phyloP scores from a whole-genome alignment of 2,888 invertebrate genomes.

The Adela reaumurella region DNA sequence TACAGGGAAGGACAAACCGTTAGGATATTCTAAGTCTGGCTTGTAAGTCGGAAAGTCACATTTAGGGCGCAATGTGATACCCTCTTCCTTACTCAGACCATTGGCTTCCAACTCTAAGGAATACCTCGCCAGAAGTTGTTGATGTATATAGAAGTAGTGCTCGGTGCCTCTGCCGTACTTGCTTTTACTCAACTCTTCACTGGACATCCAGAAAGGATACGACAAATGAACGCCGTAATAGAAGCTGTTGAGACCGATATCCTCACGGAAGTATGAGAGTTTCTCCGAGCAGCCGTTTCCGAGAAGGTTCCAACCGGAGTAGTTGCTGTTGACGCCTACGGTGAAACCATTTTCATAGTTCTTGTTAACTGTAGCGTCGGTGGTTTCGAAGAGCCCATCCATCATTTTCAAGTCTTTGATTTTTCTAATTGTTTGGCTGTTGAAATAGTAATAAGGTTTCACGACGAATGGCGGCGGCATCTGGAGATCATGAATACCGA shows the following conservation, averaged over 20 bases:
- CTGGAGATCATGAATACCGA: constrained; percentile 18
- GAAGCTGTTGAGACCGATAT: constrained; percentile 57
- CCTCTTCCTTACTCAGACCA: not conserved
- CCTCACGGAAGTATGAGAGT: constrained; percentile 62
- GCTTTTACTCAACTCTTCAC: constrained; percentile 32
- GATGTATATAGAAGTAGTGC: constrained; percentile 34
- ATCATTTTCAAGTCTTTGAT: constrained; percentile 22
- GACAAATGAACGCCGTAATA: constrained; percentile 55
- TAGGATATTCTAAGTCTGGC: constrained; percentile 34
- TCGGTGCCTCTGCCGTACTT: constrained; percentile 31
- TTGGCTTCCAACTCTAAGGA: constrained; percentile 26
- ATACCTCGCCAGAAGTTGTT: constrained; percentile 34
- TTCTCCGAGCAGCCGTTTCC: constrained; percentile 42
- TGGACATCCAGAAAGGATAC: constrained; percentile 58
- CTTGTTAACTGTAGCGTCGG: constrained; percentile 22
- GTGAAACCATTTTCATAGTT: constrained; percentile 20
- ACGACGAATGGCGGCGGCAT: constrained; percentile 44
- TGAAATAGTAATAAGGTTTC: constrained; percentile 39
- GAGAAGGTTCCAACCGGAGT: constrained; percentile 50
- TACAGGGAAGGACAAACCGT: constrained; percentile 37
- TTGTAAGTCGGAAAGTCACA: constrained; percentile 19
- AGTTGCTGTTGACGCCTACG: constrained; percentile 33
- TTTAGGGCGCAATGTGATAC: not conserved
- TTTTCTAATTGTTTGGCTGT: constrained; percentile 34
- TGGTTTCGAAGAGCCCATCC: constrained; percentile 15